Evolutionary conservation across 2,888 invertebrate genomes (phyloP), one percentile per base, ranked within the genome.

Genomic region (Pherbina coryleti): DNA sequence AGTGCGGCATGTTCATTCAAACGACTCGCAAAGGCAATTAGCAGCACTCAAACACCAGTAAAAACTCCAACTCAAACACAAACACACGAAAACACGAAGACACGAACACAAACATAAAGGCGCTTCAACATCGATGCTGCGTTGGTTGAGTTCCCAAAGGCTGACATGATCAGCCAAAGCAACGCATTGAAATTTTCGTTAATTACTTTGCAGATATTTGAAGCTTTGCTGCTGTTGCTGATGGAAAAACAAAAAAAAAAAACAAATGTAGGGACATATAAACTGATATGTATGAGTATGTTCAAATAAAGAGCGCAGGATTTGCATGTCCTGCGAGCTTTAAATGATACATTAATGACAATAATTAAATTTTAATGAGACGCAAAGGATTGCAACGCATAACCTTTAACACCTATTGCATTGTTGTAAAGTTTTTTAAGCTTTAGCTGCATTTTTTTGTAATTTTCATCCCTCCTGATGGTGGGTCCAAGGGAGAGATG

Each of bases 301-400:
- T 8, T 4, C 8, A 1, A 11, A 44, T 44, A 44, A 44, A 44
- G 44, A 44, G 25, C 2, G 60, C 22, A 57, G 25, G 60, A 28
- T 60, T 25, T 60, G 25, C 25, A 60, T 25, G 28, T 22, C 60
- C 60, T 60, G 60, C 60, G 17, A 64, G 64, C 64, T 31, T 31
- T 28, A 31, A 64, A 64, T 64, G 64, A 25, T 51, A 28, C 28
- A 69, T 49, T 69, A 69, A 69, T 69, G 69, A 49, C 69, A 69
- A 69, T 69, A 69, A 69, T 69, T 69, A 69, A 69, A 69, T 49
- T 51, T 69, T 69, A 69, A 69, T 69, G 69, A 69, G 69, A 51
- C 69, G 28, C 69, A 49, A 49, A 51, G 25, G 69, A 51, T 28
- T 25, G 25, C 25, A 25, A 57, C 57, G 17, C 25, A 60, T 25